Evolutionary conservation across 2,797 vertebrate genomes (phyloP).

Genomic region (Gephyroberyx darwinii): DNA sequence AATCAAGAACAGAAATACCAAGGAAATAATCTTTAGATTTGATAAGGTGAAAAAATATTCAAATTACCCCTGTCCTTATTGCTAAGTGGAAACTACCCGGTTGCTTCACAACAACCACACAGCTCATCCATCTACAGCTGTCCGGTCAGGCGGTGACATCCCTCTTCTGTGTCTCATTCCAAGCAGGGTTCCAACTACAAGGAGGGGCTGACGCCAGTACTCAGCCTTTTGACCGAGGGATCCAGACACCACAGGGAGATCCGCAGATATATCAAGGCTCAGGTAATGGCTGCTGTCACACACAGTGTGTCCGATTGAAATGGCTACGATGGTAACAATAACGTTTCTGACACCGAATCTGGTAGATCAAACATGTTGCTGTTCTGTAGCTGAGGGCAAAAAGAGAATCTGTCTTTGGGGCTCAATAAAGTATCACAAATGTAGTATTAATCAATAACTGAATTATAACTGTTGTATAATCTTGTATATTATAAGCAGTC

Average conservation of each 20-base stretch:
- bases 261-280: conserved; percentile 95
- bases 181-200: conserved; percentile 94
- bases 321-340: neutral
- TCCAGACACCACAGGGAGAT: conserved; percentile 93
- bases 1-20: neutral
- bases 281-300: conserved; percentile 77
- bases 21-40: neutral
- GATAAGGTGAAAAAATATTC: neutral
- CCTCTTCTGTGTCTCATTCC: conserved; percentile 44
- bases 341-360: neutral
- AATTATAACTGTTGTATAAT: too few species aligned
- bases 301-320: neutral
- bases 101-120: neutral
- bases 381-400: too few species aligned
- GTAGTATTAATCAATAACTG: too few species aligned
- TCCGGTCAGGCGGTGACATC: conserved; percentile 17
- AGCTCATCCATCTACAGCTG: neutral
- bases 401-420: too few species aligned
- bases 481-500: too few species aligned
- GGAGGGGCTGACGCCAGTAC: conserved; percentile 95
- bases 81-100: neutral
- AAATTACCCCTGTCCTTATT: neutral
- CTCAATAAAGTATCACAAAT: too few species aligned
- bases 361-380: too few species aligned
- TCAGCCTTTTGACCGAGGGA: conserved; percentile 93